phyloP scores from a whole-genome alignment of 2,797 vertebrate genomes.

The Threskiornis aethiopicus region DNA sequence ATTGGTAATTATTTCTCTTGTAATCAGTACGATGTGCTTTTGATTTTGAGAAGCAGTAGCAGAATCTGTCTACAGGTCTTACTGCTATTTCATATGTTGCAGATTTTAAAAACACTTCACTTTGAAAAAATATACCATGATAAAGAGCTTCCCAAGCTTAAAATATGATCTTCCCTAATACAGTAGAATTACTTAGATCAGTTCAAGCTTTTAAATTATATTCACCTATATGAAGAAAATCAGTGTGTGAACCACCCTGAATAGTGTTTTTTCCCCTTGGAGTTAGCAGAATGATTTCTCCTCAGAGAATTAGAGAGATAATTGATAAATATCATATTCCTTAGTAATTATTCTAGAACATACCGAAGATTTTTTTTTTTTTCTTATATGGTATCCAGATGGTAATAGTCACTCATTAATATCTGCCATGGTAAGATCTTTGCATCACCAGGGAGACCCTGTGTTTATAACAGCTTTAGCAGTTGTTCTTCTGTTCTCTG shows the following conservation, averaged over 20 bases:
- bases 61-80: background rate
- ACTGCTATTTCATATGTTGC: background rate
- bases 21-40: background rate
- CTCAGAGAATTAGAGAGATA: background rate
- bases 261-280: background rate
- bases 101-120: background rate
- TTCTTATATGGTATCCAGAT: background rate
- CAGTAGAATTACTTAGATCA: background rate
- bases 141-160: background rate
- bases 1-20: background rate
- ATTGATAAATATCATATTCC: background rate
- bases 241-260: background rate
- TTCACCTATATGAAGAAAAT: background rate
- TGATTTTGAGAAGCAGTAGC: background rate
- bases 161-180: background rate
- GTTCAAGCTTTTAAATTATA: background rate
- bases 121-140: background rate
- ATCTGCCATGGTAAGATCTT: slow-evolving; percentile 11
- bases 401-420: slow-evolving; percentile 19
- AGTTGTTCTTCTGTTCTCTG: slow-evolving; percentile 52
- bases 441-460: slow-evolving; percentile 49
- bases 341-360: background rate
- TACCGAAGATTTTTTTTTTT: background rate
- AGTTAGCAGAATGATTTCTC: background rate
- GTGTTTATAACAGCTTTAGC: slow-evolving; percentile 58